Conservation (phyloP, 2,888 invertebrate genomes). For the Ligdia adustata region DNA sequence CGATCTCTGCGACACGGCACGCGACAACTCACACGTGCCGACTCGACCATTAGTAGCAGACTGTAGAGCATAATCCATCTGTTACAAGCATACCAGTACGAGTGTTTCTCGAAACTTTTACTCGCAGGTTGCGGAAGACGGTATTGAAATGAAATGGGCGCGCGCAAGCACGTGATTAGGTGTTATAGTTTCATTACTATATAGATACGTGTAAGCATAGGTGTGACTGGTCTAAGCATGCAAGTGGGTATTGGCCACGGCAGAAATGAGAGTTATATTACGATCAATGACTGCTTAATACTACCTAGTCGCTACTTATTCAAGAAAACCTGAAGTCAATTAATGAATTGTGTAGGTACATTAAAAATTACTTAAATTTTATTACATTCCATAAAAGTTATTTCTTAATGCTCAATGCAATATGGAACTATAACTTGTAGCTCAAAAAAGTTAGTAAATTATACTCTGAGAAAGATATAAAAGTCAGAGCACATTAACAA, state of each 20-base stretch:
- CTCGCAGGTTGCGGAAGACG: slow-evolving; percentile 39
- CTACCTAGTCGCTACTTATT: no score
- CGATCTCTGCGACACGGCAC: slow-evolving; percentile 71
- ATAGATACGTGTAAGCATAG: neutral
- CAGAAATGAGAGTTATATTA: no score
- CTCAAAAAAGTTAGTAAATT: neutral
- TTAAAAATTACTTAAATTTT: no score
- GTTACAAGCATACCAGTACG: slow-evolving; percentile 25
- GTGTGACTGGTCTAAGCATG: no score
- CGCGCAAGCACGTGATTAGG: slow-evolving; percentile 25
- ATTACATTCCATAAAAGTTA: no score
- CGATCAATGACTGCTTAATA: no score
- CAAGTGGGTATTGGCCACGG: no score
- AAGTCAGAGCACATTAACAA: no score
- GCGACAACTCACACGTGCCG: slow-evolving; percentile 70
- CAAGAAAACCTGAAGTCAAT: no score
- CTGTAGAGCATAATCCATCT: slow-evolving; percentile 41
- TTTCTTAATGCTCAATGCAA: no score
- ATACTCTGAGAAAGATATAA: neutral
- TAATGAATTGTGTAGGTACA: no score
- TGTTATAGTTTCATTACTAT: slow-evolving; percentile 12
- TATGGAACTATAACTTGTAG: neutral
- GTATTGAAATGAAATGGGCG: slow-evolving; percentile 42
- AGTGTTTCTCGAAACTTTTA: slow-evolving; percentile 41
- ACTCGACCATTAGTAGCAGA: slow-evolving; percentile 53